These are phyloP conservation scores for Pollimyrus isidori DNA, from an alignment of 2,113 vertebrate genomes.

Conservation along the genomic window DNA sequence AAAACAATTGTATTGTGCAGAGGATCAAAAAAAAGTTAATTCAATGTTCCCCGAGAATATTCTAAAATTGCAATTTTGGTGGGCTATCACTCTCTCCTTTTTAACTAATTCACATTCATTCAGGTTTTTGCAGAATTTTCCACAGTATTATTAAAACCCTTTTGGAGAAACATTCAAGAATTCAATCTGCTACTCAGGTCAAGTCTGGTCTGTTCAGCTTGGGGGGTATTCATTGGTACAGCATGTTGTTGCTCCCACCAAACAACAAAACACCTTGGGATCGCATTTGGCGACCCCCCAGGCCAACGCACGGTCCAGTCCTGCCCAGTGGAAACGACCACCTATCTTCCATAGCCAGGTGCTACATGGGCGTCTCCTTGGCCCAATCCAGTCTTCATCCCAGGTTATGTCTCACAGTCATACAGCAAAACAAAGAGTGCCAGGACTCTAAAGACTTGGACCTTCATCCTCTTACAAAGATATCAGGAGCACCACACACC, in stretches of 20 bases:
- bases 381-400: background rate
- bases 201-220: background rate
- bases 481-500: background rate
- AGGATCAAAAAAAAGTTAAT: background rate
- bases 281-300: too few relatives aligned
- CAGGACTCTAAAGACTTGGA: background rate
- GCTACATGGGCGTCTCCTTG: background rate
- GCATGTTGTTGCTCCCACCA: background rate
- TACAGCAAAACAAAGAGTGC: background rate
- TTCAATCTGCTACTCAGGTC: background rate
- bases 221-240: background rate
- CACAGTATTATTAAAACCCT: background rate
- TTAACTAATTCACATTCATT: background rate
- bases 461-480: background rate
- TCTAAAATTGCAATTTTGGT: background rate
- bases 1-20: background rate
- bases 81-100: background rate
- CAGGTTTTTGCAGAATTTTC: background rate
- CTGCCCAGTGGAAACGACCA: too few relatives aligned
- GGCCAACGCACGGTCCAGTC: too few relatives aligned
- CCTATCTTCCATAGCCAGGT: too few relatives aligned
- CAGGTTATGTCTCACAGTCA: background rate
- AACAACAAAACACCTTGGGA: background rate
- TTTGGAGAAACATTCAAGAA: background rate
- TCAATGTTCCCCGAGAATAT: background rate